Evolutionary conservation across 2,888 invertebrate genomes (phyloP).

Genomic region (Ptychoptera contaminata): DNA sequence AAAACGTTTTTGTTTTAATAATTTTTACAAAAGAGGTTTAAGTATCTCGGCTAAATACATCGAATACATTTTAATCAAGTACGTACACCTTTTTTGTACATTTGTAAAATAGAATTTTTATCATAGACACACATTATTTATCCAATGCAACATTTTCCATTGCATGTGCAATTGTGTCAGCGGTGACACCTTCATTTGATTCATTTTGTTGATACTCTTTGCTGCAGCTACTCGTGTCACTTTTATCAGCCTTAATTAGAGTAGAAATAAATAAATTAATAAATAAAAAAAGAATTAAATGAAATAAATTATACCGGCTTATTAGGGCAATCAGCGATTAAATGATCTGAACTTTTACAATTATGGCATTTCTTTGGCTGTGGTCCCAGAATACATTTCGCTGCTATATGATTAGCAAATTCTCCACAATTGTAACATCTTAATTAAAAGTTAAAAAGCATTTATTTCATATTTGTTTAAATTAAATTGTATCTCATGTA

Average conservation of each 20-base stretch:
- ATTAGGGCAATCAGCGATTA: conserved; percentile 76
- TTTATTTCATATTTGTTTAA: not conserved
- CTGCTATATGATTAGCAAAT: conserved; percentile 83
- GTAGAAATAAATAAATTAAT: no score
- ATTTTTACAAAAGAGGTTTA: no score
- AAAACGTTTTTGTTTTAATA: no score
- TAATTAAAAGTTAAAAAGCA: conserved; percentile 15
- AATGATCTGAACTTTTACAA: conserved; percentile 76
- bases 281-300: no score
- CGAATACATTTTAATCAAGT: no score
- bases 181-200: no score
- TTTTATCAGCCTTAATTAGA: not conserved
- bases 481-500: conserved; percentile 9
- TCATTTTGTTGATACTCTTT: not conserved
- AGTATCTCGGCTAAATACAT: no score
- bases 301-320: conserved; percentile 22
- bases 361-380: conserved; percentile 84
- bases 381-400: conserved; percentile 74
- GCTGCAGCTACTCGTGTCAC: not conserved
- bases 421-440: conserved; percentile 90
- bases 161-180: no score
- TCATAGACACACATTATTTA: no score
- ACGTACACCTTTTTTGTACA: no score
- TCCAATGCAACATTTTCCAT: no score
- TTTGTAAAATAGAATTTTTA: no score